phyloP scores from a whole-genome alignment of 2,113 vertebrate genomes.

The Pluvianellus socialis region DNA sequence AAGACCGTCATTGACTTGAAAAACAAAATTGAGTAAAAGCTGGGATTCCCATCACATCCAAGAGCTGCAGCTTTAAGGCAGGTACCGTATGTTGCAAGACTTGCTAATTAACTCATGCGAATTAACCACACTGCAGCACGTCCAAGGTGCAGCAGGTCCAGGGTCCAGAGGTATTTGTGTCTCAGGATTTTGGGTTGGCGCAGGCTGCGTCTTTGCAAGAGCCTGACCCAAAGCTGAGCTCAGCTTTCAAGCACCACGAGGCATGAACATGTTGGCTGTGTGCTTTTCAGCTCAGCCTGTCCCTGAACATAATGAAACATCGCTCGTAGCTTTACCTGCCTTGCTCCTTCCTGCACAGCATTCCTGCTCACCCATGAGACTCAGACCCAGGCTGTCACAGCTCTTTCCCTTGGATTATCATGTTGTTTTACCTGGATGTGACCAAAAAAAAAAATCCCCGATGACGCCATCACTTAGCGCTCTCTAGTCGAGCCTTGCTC shows the following conservation, averaged over 20 bases:
- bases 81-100: not conserved
- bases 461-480: not conserved
- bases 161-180: not conserved
- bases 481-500: not conserved
- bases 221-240: not conserved
- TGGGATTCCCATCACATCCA: not conserved
- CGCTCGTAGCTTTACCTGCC: not conserved
- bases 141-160: not conserved
- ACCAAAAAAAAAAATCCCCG: not conserved
- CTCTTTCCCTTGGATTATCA: not conserved
- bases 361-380: rapidly evolving
- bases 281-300: not conserved
- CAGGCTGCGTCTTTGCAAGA: not conserved
- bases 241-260: not conserved
- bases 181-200: not conserved
- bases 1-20: not conserved
- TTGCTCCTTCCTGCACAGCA: not conserved
- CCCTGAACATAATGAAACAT: not conserved
- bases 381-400: not conserved
- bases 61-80: not conserved
- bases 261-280: rapidly evolving
- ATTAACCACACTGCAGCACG: not conserved
- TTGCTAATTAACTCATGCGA: not conserved
- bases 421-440: not conserved
- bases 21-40: not conserved